A percentile compares a stretch with the other conserved stretches of the same genome.
Evolutionary conservation across 1,140 invertebrate species (phyloP).

Genomic region (Cataglyphis hispanica): DNA sequence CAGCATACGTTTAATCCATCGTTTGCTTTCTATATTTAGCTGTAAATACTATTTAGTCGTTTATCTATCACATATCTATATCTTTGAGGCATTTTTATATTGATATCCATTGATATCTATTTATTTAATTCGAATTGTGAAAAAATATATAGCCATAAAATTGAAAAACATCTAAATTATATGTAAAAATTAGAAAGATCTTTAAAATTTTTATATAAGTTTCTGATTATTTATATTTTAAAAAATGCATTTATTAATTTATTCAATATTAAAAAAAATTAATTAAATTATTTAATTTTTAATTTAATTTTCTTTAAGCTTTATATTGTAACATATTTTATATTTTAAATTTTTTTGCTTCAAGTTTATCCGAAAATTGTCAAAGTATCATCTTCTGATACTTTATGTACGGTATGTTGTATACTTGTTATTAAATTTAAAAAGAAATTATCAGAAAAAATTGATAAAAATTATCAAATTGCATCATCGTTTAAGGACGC

Average conservation of each 20-base stretch:
- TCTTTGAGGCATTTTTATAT: not conserved
- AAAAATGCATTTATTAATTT: not conserved
- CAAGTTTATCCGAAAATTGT: too few species aligned
- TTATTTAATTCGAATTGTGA: not conserved
- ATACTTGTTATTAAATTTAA: not conserved
- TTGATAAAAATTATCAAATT: not conserved
- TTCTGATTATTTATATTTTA: not conserved
- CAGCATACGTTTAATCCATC: slow-evolving; percentile 40
- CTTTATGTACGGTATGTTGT: not conserved
- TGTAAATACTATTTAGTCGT: slow-evolving; percentile 38
- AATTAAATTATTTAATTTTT: not conserved
- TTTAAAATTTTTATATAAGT: not conserved
- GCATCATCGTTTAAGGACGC: not conserved
- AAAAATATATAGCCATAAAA: not conserved
- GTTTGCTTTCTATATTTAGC: slow-evolving; percentile 42
- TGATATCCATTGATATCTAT: not conserved
- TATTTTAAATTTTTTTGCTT: not conserved
- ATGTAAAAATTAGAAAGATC: not conserved
- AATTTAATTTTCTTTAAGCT: not conserved
- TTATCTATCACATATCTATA: not conserved
- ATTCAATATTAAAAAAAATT: not conserved
- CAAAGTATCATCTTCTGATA: too few species aligned
- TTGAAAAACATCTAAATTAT: not conserved
- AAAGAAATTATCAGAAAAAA: not conserved
- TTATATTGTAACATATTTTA: slow-evolving; percentile 4